A percentile compares a stretch with the other conserved stretches of the same genome.
Conservation (phyloP, 1,140 invertebrate genomes). For the Hestina assimilis region DNA sequence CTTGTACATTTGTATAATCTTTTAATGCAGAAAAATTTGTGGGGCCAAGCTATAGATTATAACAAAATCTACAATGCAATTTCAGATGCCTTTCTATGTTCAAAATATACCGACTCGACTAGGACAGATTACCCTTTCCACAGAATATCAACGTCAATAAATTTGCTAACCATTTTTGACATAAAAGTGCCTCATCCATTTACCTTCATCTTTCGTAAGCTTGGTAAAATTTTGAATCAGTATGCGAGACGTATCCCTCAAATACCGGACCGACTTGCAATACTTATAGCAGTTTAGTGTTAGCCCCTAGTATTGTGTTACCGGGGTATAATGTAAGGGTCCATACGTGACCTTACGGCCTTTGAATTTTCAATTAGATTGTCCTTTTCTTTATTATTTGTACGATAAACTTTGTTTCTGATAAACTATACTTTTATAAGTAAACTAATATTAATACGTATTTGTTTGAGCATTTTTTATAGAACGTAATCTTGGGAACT, state of each 20-base stretch:
- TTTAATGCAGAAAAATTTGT: no score
- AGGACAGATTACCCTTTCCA: no score
- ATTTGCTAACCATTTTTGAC: background rate
- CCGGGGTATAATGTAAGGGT: conserved; percentile 44
- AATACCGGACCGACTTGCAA: conserved; percentile 60
- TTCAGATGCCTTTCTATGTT: no score
- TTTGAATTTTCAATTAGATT: conserved; percentile 31
- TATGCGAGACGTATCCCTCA: conserved; percentile 41
- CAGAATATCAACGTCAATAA: background rate
- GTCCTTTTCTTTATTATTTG: conserved; percentile 6
- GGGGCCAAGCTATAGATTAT: no score
- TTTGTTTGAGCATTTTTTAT: no score
- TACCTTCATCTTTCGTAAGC: conserved; percentile 1
- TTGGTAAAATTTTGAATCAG: conserved; percentile 29
- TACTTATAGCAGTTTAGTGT: conserved; percentile 66
- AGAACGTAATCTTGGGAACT: no score
- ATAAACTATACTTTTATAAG: no score
- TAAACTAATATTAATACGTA: no score
- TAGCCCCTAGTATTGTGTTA: conserved; percentile 57
- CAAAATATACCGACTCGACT: no score
- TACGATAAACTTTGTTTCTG: background rate
- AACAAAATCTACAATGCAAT: no score
- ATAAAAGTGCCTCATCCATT: conserved; percentile 33
- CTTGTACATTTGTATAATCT: no score
- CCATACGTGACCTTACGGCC: conserved; percentile 37